A percentile compares a stretch with the other conserved stretches of the same genome.
Evolutionary conservation across 2,888 invertebrate genomes (phyloP).

Genomic region (Cremastobaeus sp.): DNA sequence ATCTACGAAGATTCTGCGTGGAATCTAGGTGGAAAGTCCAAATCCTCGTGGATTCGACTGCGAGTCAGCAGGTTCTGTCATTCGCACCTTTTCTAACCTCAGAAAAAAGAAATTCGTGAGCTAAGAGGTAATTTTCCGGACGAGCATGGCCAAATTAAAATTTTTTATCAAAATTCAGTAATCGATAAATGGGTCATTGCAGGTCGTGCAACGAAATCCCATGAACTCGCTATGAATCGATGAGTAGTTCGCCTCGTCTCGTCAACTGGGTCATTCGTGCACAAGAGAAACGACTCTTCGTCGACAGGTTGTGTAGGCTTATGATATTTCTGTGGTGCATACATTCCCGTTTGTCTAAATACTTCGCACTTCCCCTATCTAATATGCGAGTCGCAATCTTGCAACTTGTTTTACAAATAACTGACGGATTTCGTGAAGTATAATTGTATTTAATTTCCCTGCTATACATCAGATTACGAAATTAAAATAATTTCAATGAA

Average conservation of each 20-base stretch:
- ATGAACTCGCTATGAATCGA: constrained; percentile 62
- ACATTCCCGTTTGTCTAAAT: constrained; percentile 32
- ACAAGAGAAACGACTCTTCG: constrained; percentile 52
- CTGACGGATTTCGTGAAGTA: too few species aligned
- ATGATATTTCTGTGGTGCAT: constrained; percentile 45
- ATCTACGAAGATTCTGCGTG: too few species aligned
- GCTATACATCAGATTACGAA: too few species aligned
- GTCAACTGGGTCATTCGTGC: constrained; percentile 68
- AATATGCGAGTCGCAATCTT: too few species aligned
- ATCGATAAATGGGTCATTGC: constrained; percentile 71
- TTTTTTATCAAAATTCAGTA: constrained; percentile 63
- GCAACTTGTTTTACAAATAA: too few species aligned
- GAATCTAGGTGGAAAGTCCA: too few species aligned
- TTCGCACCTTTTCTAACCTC: not conserved
- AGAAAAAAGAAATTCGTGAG: not conserved
- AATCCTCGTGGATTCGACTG: too few species aligned
- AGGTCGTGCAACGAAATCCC: constrained; percentile 64
- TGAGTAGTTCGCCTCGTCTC: constrained; percentile 57
- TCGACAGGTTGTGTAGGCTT: constrained; percentile 43
- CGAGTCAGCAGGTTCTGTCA: too few species aligned
- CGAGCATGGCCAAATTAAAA: too few species aligned
- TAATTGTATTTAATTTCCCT: too few species aligned
- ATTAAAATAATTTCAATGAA: too few species aligned
- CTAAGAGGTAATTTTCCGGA: too few species aligned
- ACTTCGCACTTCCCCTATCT: constrained; percentile 35